Evolutionary conservation across 53 echinoderm and acorn worm species (phyloP).

Genomic region (Temnopleurus reevesii): DNA sequence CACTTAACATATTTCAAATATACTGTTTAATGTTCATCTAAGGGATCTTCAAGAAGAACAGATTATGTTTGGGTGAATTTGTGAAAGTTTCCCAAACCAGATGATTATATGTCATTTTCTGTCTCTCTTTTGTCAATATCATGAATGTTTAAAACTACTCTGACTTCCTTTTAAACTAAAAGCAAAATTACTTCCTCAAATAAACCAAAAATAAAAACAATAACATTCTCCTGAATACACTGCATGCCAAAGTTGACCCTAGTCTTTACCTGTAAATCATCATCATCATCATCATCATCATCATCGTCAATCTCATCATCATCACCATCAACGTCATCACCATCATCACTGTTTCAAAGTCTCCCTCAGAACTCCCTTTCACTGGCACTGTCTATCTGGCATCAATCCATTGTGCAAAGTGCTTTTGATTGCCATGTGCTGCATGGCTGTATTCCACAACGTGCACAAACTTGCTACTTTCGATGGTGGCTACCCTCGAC

Average conservation of each 20-base stretch:
- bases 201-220: neutral
- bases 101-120: too few species aligned
- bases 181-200: neutral
- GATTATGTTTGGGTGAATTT: too few species aligned
- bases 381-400: neutral
- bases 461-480: neutral
- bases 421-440: neutral
- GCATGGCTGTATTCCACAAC: constrained; percentile 1
- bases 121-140: too few species aligned
- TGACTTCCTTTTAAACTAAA: neutral
- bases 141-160: neutral
- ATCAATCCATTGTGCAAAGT: neutral
- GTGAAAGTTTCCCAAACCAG: too few species aligned
- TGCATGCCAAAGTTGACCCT: neutral
- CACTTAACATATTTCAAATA: too few species aligned
- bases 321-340: neutral
- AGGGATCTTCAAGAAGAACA: too few species aligned
- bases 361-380: neutral
- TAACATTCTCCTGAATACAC: constrained; percentile 21
- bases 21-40: too few species aligned
- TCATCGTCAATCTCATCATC: neutral
- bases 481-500: neutral
- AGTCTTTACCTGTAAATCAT: neutral
- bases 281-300: neutral
- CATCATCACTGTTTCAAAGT: neutral